phyloP scores from a whole-genome alignment of 1,140 invertebrate species.

The Ganaspis sp. region DNA sequence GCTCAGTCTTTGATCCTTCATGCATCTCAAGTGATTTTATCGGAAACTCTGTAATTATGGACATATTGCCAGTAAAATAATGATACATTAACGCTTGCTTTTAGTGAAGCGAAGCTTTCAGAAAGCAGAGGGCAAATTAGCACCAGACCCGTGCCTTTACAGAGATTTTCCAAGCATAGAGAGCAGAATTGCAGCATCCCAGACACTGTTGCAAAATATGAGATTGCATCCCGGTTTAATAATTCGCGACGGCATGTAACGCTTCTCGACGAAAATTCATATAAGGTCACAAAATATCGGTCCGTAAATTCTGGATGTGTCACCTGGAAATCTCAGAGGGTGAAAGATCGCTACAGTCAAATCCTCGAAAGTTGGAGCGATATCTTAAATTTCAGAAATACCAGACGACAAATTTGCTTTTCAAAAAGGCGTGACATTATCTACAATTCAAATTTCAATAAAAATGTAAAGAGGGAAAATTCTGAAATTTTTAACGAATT shows the following conservation, averaged over 20 bases:
- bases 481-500: background rate
- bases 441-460: background rate
- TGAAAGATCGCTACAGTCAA: background rate
- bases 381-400: background rate
- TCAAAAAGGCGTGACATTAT: background rate
- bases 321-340: background rate
- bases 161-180: background rate
- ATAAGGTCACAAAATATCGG: background rate
- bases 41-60: background rate
- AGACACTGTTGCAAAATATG: background rate
- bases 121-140: background rate
- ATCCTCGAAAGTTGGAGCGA: background rate
- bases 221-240: background rate
- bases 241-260: background rate
- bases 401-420: background rate
- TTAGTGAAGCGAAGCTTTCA: background rate
- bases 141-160: background rate
- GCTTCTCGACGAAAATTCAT: background rate
- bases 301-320: background rate
- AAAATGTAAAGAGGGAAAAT: background rate
- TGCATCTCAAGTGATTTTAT: slow-evolving; percentile 6
- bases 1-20: background rate
- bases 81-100: background rate
- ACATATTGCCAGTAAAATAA: background rate
- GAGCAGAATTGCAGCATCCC: background rate